phyloP scores from a whole-genome alignment of 2,113 vertebrate species.

The Centropristis striata region DNA sequence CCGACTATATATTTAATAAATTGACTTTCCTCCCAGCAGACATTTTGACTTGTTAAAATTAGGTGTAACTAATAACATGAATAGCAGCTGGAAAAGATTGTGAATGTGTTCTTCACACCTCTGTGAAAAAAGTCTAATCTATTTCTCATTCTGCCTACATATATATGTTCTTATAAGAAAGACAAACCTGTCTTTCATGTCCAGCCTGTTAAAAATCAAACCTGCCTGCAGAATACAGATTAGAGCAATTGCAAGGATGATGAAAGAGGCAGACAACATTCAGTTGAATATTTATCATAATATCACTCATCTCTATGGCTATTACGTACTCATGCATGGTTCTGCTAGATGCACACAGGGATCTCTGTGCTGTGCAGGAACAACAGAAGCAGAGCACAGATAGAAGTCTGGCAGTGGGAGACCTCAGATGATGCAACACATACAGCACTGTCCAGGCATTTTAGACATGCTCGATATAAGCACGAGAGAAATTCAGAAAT shows the following conservation, averaged over 20 bases:
- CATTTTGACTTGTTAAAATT: neutral
- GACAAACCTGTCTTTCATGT: neutral
- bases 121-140: too few species aligned
- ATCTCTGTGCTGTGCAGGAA: constrained; percentile 2
- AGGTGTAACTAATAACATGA: too few species aligned
- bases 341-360: neutral
- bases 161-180: neutral
- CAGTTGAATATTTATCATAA: neutral
- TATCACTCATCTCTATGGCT: neutral
- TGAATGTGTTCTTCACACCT: too few species aligned
- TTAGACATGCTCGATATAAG: constrained; percentile 14
- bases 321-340: neutral
- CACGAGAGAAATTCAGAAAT: constrained; percentile 1
- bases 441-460: neutral
- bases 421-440: constrained; percentile 24
- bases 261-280: neutral
- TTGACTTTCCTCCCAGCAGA: neutral
- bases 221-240: neutral
- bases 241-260: neutral
- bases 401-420: constrained; percentile 12
- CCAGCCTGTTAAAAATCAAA: neutral
- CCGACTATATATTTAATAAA: neutral
- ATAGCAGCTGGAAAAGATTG: too few species aligned
- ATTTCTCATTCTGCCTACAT: neutral
- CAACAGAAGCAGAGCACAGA: neutral